Evolutionary conservation across 2,888 invertebrate genomes (phyloP).

Genomic region (Pyrochroa serraticornis): DNA sequence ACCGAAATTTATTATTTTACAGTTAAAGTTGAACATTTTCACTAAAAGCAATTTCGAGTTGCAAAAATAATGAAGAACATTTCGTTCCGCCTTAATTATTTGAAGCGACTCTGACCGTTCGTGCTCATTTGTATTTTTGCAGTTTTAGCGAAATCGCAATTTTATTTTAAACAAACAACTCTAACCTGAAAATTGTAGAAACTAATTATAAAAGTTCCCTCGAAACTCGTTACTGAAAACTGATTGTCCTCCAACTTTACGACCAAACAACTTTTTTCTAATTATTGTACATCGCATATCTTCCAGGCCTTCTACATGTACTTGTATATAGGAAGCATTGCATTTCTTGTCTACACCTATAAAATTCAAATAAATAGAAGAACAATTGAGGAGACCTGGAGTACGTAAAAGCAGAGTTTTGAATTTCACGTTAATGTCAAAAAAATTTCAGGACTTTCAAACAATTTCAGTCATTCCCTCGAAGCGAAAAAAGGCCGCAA

Average conservation of each 20-base stretch:
- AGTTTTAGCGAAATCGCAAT: neutral
- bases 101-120: neutral
- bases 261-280: neutral
- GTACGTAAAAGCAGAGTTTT: constrained; percentile 34
- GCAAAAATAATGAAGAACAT: too few relatives aligned
- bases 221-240: too few relatives aligned
- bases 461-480: constrained; percentile 50
- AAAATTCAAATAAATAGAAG: constrained; percentile 63
- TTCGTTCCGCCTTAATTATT: too few relatives aligned
- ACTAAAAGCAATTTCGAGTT: too few relatives aligned
- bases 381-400: constrained; percentile 36
- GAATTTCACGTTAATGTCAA: neutral
- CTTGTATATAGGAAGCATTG: constrained; percentile 85
- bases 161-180: neutral
- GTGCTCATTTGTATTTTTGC: neutral
- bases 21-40: too few relatives aligned
- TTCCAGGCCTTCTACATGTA: constrained; percentile 83
- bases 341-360: constrained; percentile 84
- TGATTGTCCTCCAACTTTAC: neutral
- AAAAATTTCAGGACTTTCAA: constrained; percentile 29
- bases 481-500: constrained; percentile 38
- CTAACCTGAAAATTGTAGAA: neutral
- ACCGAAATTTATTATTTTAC: too few relatives aligned
- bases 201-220: constrained; percentile 16
- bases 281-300: constrained; percentile 37